Evolutionary conservation across 1,140 invertebrate species (phyloP).

Genomic region (Penaeus chinensis): DNA sequence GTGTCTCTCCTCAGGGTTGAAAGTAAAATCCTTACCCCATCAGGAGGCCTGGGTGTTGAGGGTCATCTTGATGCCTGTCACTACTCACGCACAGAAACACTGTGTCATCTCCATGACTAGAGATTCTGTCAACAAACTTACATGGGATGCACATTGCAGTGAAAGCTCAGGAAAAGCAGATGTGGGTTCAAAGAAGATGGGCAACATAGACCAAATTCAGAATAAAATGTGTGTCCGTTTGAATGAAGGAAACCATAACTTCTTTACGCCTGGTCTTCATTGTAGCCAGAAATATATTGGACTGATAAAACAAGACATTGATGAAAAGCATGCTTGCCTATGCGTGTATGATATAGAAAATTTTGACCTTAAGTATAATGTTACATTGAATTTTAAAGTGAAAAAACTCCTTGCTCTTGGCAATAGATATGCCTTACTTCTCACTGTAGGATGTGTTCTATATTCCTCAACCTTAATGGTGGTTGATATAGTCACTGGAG

Average conservation of each 20-base stretch:
- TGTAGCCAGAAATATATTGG: slow-evolving; percentile 63
- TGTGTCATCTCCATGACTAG: slow-evolving; percentile 61
- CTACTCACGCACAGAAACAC: slow-evolving; percentile 12
- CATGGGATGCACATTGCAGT: slow-evolving; percentile 32
- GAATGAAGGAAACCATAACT: slow-evolving; percentile 45
- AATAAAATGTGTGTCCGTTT: slow-evolving; percentile 51
- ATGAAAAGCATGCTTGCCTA: slow-evolving; percentile 55
- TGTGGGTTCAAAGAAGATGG: slow-evolving; percentile 7
- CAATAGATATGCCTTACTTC: slow-evolving; percentile 63
- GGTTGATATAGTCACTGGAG: slow-evolving; percentile 58
- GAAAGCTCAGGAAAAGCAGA: not conserved
- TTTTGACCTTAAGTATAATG: slow-evolving; percentile 23
- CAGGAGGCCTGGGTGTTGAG: slow-evolving; percentile 66
- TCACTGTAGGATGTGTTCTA: slow-evolving; percentile 60
- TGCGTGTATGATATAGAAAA: slow-evolving; percentile 64
- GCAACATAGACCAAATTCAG: slow-evolving; percentile 57
- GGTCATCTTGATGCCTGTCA: slow-evolving; percentile 57
- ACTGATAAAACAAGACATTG: slow-evolving; percentile 63
- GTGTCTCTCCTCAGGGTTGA: slow-evolving; percentile 68
- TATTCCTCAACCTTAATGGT: slow-evolving; percentile 64
- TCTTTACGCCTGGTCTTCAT: slow-evolving; percentile 64
- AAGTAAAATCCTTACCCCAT: slow-evolving; percentile 68
- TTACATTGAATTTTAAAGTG: slow-evolving; percentile 63
- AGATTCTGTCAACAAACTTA: slow-evolving; percentile 61
- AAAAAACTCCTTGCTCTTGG: slow-evolving; percentile 65